Conservation (phyloP, 2,888 invertebrate genomes). For the Sphaeridia pumilis region DNA sequence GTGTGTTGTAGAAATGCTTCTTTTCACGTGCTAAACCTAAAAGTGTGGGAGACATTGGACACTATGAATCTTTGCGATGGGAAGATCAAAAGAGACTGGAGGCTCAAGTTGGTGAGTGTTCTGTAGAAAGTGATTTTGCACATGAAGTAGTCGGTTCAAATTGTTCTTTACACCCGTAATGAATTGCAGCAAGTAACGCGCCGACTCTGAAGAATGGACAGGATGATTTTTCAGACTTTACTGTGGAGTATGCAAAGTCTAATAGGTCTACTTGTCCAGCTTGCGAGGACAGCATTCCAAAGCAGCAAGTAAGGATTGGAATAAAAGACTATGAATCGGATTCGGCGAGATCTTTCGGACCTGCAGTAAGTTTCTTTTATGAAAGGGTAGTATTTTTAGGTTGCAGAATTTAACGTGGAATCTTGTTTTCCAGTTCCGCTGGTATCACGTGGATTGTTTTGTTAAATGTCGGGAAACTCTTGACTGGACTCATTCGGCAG, state of each 20-base stretch:
- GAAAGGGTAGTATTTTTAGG: not conserved
- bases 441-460: constrained; percentile 91
- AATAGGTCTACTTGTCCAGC: constrained; percentile 65
- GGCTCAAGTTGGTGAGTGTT: constrained; percentile 50
- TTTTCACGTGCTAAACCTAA: constrained; percentile 67
- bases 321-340: constrained; percentile 77
- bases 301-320: constrained; percentile 62
- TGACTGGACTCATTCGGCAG: constrained; percentile 59
- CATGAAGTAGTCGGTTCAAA: not conserved
- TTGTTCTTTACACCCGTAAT: not conserved
- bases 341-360: constrained; percentile 66
- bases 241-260: constrained; percentile 75
- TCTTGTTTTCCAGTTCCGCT: constrained; percentile 45
- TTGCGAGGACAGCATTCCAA: constrained; percentile 73
- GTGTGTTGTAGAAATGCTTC: constrained; percentile 72
- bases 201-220: constrained; percentile 39
- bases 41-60: constrained; percentile 61
- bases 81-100: constrained; percentile 73
- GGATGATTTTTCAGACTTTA: constrained; percentile 47
- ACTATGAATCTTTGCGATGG: constrained; percentile 64
- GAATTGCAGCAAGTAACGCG: not conserved
- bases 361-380: constrained; percentile 44
- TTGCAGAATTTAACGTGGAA: not conserved
- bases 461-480: constrained; percentile 58
- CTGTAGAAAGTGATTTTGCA: not conserved